These are phyloP conservation scores for Piscicola geometra DNA, from an alignment of 2,888 invertebrate genomes.

Conservation along the genomic window DNA sequence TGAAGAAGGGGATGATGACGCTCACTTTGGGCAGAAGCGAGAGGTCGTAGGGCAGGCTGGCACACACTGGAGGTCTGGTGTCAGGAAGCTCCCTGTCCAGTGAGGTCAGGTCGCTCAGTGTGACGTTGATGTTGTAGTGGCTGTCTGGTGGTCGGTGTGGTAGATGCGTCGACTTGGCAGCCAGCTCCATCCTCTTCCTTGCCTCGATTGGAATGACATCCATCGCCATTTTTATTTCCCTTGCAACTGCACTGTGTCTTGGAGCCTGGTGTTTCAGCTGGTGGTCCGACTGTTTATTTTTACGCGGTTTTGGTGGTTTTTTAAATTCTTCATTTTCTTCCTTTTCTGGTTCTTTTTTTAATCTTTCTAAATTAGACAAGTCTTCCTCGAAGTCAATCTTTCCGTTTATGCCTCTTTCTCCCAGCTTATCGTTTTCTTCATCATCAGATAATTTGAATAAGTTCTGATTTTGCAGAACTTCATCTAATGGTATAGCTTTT, in stretches of 20 bases:
- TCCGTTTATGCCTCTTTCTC: neutral
- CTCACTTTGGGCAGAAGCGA: constrained; percentile 40
- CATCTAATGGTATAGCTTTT: neutral
- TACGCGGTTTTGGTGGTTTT: no score
- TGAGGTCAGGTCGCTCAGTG: constrained; percentile 42
- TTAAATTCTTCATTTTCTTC: neutral
- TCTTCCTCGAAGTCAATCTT: neutral
- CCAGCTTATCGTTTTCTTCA: neutral
- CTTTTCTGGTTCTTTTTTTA: neutral
- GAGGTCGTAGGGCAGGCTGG: constrained; percentile 37
- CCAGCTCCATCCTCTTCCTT: constrained; percentile 15
- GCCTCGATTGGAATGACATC: constrained; percentile 17
- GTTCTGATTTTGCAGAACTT: neutral
- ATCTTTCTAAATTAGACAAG: neutral
- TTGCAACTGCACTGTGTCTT: neutral
- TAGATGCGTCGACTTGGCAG: constrained; percentile 20
- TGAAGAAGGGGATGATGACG: constrained; percentile 43
- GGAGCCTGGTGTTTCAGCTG: no score
- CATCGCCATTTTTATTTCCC: constrained; percentile 28
- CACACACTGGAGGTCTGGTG: constrained; percentile 42
- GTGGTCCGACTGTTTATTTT: no score
- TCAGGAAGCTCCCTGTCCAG: constrained; percentile 42
- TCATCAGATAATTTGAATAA: neutral
- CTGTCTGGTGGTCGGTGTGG: constrained; percentile 33
- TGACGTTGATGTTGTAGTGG: constrained; percentile 44